A percentile compares a stretch with the other conserved stretches of the same genome.
Conservation (phyloP, 2,113 vertebrate genomes). For the Lota lota region DNA sequence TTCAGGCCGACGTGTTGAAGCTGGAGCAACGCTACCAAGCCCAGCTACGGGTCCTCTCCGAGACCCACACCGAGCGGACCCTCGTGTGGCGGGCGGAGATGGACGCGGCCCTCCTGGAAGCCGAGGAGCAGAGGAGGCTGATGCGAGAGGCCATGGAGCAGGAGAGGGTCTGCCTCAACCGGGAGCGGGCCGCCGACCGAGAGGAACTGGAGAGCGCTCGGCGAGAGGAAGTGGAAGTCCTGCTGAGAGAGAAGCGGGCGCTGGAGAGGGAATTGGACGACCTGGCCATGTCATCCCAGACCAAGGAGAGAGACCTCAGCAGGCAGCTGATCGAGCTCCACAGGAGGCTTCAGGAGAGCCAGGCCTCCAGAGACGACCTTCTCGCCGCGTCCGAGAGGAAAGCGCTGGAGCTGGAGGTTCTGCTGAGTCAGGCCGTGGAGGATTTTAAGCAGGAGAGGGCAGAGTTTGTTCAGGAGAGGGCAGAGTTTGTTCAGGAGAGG, state of each 20-base stretch:
- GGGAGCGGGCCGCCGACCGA: slow-evolving; percentile 64
- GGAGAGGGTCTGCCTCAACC: slow-evolving; percentile 17
- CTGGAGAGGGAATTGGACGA: slow-evolving; percentile 74
- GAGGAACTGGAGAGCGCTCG: slow-evolving; percentile 71
- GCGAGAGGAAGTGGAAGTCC: slow-evolving; percentile 63
- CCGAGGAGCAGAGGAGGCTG: slow-evolving; percentile 42
- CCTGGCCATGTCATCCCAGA: slow-evolving; percentile 53
- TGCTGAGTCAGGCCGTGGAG: slow-evolving; percentile 60
- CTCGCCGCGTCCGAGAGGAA: slow-evolving; percentile 54
- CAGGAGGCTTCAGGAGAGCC: slow-evolving; percentile 60
- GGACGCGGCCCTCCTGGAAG: slow-evolving; percentile 63
- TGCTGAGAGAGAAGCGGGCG: slow-evolving; percentile 69
- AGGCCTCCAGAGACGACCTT: slow-evolving; percentile 58
- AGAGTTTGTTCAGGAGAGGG: slow-evolving; percentile 63
- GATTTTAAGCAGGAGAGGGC: slow-evolving; percentile 74
- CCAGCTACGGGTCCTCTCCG: slow-evolving; percentile 68
- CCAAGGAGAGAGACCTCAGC: slow-evolving; percentile 69
- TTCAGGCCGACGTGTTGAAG: slow-evolving; percentile 65
- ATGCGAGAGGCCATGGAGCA: slow-evolving; percentile 53
- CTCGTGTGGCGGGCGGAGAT: slow-evolving; percentile 79
- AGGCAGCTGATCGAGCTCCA: slow-evolving; percentile 71
- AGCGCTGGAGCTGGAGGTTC: slow-evolving; percentile 51
- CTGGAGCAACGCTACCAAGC: slow-evolving; percentile 73
- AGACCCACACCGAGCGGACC: slow-evolving; percentile 70
- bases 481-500: slow-evolving; percentile 69